These are phyloP conservation scores for Drosophila auraria DNA, from an alignment of 1,140 invertebrate genomes.

Conservation along the genomic window DNA sequence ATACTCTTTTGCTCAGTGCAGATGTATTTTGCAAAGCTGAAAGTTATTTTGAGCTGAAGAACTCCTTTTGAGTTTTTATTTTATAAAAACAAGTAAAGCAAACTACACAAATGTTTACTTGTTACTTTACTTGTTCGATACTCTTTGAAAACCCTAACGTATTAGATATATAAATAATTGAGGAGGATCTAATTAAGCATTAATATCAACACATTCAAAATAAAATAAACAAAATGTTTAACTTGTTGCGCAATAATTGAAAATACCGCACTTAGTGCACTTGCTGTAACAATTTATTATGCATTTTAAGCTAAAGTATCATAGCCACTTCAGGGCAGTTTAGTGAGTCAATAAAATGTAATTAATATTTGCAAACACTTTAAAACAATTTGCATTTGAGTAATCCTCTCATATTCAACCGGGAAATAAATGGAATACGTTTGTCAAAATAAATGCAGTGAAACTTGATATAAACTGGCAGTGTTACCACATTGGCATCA, in stretches of 20 bases:
- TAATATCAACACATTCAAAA: background rate
- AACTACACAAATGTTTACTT: too few species aligned
- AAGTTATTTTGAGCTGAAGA: too few species aligned
- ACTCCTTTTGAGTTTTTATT: background rate
- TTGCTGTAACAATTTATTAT: background rate
- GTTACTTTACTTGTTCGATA: background rate
- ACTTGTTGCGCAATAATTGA: background rate
- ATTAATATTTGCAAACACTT: background rate
- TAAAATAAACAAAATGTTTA: background rate
- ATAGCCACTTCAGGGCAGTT: background rate
- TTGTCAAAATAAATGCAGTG: background rate
- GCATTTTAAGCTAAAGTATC: background rate
- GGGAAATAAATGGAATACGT: background rate
- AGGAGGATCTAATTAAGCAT: background rate
- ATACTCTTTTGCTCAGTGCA: background rate
- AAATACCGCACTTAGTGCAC: background rate
- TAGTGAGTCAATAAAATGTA: background rate
- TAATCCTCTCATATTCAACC: too few species aligned
- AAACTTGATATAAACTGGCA: background rate
- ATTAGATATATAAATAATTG: too few species aligned
- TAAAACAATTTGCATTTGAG: background rate
- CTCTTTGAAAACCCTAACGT: background rate
- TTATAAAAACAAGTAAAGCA: background rate
- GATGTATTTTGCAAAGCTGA: background rate
- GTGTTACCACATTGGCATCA: background rate